phyloP scores from a whole-genome alignment of 2,888 invertebrate genomes.

The Gari tellinella region DNA sequence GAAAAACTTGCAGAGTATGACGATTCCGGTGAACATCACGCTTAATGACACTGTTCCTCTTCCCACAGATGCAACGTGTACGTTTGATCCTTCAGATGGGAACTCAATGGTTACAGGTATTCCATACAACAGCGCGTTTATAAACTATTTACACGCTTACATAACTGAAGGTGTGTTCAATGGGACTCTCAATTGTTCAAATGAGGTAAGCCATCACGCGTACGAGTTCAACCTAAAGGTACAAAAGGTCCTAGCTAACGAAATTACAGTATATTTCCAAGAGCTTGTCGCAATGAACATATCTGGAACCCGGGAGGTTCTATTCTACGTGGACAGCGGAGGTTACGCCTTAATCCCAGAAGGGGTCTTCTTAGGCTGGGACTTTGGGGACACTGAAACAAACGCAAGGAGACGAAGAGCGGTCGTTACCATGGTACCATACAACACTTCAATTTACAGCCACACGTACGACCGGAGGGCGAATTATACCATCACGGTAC shows the following conservation, averaged over 20 bases:
- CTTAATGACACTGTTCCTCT: slow-evolving; percentile 26
- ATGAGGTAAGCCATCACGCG: slow-evolving; percentile 37
- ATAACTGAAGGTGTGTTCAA: slow-evolving; percentile 38
- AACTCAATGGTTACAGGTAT: slow-evolving; percentile 6
- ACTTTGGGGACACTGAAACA: slow-evolving; percentile 30
- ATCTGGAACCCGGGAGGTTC: slow-evolving; percentile 52
- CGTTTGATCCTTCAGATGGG: slow-evolving; percentile 41
- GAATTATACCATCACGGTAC: slow-evolving; percentile 37
- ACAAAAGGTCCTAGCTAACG: slow-evolving; percentile 32
- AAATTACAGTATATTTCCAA: slow-evolving; percentile 29
- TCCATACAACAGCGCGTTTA: slow-evolving; percentile 17
- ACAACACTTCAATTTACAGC: slow-evolving; percentile 31
- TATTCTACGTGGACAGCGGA: slow-evolving; percentile 48
- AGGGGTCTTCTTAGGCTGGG: slow-evolving; percentile 23
- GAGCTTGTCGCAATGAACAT: slow-evolving; percentile 41
- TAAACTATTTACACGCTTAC: slow-evolving; percentile 34
- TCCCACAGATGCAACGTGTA: slow-evolving; percentile 56
- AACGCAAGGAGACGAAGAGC: background rate
- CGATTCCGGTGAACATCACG: slow-evolving; percentile 44
- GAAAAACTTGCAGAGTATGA: slow-evolving; percentile 41
- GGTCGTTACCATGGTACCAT: slow-evolving; percentile 1
- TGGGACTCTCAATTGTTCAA: slow-evolving; percentile 45
- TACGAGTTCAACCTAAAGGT: slow-evolving; percentile 39
- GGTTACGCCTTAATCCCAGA: slow-evolving; percentile 45
- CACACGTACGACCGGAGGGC: slow-evolving; percentile 37